Percentiles rank a stretch among this genome's conserved stretches.
These are phyloP conservation scores for Simalia tracyae DNA, from an alignment of 2,797 vertebrate genomes.

Conservation along the genomic window DNA sequence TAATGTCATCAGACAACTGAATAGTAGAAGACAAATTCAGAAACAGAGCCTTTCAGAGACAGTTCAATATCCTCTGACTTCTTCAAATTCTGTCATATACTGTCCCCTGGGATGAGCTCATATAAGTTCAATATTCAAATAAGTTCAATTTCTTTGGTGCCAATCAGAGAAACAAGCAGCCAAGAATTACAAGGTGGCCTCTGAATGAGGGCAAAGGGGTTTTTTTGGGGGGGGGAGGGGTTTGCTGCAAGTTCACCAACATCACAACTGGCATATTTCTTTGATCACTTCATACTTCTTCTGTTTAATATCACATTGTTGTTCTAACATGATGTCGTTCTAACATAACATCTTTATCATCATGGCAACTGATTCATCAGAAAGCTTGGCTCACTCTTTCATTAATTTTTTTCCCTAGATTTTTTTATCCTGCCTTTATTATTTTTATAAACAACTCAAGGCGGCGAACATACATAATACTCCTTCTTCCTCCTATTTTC, in stretches of 20 bases:
- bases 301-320: neutral
- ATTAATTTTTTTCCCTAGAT: neutral
- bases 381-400: neutral
- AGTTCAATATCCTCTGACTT: neutral
- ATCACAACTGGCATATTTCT: neutral
- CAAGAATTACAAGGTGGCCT: neutral
- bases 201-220: neutral
- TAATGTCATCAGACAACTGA: neutral
- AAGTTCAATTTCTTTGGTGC: neutral
- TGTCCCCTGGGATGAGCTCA: neutral
- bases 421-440: no score
- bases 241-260: neutral
- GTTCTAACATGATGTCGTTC: neutral
- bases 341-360: neutral
- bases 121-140: neutral
- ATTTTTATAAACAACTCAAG: no score
- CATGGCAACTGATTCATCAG: neutral
- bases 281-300: neutral
- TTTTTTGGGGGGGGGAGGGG: accelerated
- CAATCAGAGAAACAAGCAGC: neutral
- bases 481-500: no score
- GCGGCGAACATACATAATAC: no score
- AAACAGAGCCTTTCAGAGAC: neutral
- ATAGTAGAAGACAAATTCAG: neutral
- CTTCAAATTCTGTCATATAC: neutral